These are phyloP conservation scores for Tenebrosternarchus preto DNA, from an alignment of 2,113 vertebrate species.

Conservation along the genomic window DNA sequence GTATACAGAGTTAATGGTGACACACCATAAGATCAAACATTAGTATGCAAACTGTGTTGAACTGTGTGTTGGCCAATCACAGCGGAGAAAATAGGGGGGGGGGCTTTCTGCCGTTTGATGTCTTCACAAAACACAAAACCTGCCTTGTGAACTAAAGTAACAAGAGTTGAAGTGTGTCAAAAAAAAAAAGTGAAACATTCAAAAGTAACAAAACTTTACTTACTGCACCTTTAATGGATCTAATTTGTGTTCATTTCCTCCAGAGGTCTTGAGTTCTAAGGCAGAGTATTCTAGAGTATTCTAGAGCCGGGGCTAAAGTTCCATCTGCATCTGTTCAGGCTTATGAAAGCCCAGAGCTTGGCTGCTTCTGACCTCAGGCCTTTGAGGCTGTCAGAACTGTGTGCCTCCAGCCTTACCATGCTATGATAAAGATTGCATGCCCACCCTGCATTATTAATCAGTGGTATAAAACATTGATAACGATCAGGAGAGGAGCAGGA, in stretches of 20 bases:
- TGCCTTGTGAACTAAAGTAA: not conserved
- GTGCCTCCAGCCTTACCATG: constrained; percentile 1
- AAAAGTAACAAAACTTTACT: not conserved
- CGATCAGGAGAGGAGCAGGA: constrained; percentile 14
- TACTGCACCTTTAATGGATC: too few relatives aligned
- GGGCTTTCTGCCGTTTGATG: too few relatives aligned
- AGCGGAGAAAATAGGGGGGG: too few relatives aligned
- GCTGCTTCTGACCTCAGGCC: constrained; percentile 1
- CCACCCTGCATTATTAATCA: constrained; percentile 36
- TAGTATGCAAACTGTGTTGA: too few relatives aligned
- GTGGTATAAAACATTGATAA: constrained; percentile 37
- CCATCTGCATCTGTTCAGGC: not conserved
- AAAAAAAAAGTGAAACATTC: not conserved
- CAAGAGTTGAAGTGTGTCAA: too few relatives aligned
- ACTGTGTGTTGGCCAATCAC: too few relatives aligned
- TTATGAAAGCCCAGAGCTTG: not conserved
- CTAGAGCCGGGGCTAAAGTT: not conserved
- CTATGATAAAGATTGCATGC: constrained; percentile 38
- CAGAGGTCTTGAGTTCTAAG: too few relatives aligned
- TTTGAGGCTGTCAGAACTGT: constrained; percentile 11
- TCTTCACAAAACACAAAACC: not conserved
- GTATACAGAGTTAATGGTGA: too few relatives aligned
- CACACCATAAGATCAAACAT: too few relatives aligned
- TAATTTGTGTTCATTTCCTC: too few relatives aligned
- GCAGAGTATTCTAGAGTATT: not conserved